These are phyloP conservation scores for Brachyptera risi DNA, from an alignment of 2,888 invertebrate species.

Conservation along the genomic window DNA sequence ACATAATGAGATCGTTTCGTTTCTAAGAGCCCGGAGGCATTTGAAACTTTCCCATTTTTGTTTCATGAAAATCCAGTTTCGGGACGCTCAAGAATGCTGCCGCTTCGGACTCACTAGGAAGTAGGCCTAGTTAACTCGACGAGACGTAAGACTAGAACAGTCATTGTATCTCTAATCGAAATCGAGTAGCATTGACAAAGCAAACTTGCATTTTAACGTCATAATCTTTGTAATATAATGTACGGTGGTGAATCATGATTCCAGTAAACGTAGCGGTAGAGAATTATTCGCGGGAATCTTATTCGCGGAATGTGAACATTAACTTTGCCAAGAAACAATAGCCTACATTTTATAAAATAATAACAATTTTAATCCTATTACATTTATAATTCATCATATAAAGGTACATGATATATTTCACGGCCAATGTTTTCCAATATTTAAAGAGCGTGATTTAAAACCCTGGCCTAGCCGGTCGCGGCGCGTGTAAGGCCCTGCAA, in stretches of 20 bases:
- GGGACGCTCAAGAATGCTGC: slow-evolving; percentile 2
- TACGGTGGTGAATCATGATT: too few species aligned
- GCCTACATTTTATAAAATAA: neutral
- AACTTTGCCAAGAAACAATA: neutral
- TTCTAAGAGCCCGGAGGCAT: neutral
- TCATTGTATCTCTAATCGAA: too few species aligned
- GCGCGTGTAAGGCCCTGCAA: slow-evolving; percentile 16
- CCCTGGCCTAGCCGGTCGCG: slow-evolving; percentile 6
- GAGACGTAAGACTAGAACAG: too few species aligned
- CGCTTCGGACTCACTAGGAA: neutral
- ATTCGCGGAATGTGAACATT: neutral
- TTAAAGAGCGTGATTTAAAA: slow-evolving; percentile 17
- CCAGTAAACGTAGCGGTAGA: neutral
- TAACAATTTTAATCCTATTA: neutral
- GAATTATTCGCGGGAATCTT: slow-evolving; percentile 22
- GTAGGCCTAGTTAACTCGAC: neutral
- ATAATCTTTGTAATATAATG: too few species aligned
- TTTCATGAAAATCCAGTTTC: slow-evolving; percentile 2
- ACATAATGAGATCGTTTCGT: neutral
- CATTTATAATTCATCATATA: neutral
- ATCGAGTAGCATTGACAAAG: too few species aligned
- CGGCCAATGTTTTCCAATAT: neutral
- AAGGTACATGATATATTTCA: neutral
- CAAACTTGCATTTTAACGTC: too few species aligned
- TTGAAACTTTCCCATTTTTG: neutral